These are phyloP conservation scores for Furcula furcula DNA, from an alignment of 2,888 invertebrate genomes.

Conservation along the genomic window DNA sequence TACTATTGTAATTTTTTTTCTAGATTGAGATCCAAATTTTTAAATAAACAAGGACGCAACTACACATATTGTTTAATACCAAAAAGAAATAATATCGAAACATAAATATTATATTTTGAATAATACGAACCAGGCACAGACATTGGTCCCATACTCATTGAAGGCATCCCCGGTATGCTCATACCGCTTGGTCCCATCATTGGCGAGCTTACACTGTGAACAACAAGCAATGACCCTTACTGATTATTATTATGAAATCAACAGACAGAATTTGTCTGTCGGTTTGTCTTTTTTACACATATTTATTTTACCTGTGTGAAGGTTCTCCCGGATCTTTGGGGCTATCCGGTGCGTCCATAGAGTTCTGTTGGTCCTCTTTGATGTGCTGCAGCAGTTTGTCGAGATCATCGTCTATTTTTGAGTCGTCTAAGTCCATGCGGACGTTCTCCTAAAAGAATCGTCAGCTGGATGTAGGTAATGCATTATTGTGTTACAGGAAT, in stretches of 20 bases:
- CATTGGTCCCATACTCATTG: constrained; percentile 76
- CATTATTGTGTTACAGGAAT: too few relatives aligned
- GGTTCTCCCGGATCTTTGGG: constrained; percentile 90
- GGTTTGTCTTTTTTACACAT: too few relatives aligned
- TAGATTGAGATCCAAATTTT: too few relatives aligned
- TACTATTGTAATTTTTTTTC: too few relatives aligned
- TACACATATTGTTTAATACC: too few relatives aligned
- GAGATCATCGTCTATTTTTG: constrained; percentile 95
- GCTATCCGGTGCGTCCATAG: constrained; percentile 94
- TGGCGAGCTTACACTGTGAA: constrained; percentile 68
- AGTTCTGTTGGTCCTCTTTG: constrained; percentile 96
- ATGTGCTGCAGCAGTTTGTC: constrained; percentile 96
- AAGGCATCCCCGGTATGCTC: constrained; percentile 69
- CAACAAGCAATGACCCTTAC: too few relatives aligned
- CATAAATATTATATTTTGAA: too few relatives aligned
- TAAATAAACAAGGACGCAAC: too few relatives aligned
- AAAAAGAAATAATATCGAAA: too few relatives aligned
- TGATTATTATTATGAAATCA: too few relatives aligned
- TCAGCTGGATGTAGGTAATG: too few relatives aligned
- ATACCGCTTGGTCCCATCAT: constrained; percentile 76
- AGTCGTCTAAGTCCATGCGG: constrained; percentile 91
- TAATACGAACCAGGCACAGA: constrained; percentile 68
- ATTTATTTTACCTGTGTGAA: constrained; percentile 69
- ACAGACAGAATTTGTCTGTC: too few relatives aligned
- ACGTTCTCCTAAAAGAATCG: constrained; percentile 82